Base-by-base conservation (phyloP, 2,888 invertebrate species). In the Strigamia maritima region DNA sequence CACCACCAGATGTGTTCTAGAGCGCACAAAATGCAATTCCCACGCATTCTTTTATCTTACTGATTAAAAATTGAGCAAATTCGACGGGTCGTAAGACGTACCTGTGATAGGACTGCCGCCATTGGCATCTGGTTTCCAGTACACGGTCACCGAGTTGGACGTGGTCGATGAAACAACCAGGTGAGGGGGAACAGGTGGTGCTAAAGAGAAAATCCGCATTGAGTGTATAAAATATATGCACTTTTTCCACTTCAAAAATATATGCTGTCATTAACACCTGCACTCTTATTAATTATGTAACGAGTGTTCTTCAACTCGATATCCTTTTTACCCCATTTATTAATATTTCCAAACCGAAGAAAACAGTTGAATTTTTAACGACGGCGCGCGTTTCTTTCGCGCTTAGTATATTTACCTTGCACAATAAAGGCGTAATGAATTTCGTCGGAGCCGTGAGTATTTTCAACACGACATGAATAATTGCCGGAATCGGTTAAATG, bases 81-180 rank as follows among this genome's bases (percentile, higher is more conserved):
- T 31, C 31, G 31, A 31, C n/a, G n/a, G n/a, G n/a, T n/a, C n/a
- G n/a, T 31, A 2, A 31, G 3, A 31, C 75, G 19, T 26, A 75
- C 76, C 76, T n/a, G 38, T 31, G 38, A 76, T 76, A 1, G 76
- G 26, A 76, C 76, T 76, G 22, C 76, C 76, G 3, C 76, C 76
- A 35, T 76, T 31, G 19, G 76, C 28, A 28, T 2, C 76, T 16
- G 76, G 4, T 35, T 76, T 76, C 76, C 76, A 76, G 19, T 76
- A 31, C 2, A 76, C 76, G 16, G 76, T 76, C 76, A 76, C 76
- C 14, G 76, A 76, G 26, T 22, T 70, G 7, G 70, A 22, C 12
- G 70, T 70, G 24, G 70, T 19, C 22, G 14, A 22, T 70, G 24
- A 22, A 14, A 70, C 28, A n/a, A 22, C 24, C 12, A 70, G 14